phyloP scores from a whole-genome alignment of 1,140 invertebrate genomes.

The Drosophila mayri region DNA sequence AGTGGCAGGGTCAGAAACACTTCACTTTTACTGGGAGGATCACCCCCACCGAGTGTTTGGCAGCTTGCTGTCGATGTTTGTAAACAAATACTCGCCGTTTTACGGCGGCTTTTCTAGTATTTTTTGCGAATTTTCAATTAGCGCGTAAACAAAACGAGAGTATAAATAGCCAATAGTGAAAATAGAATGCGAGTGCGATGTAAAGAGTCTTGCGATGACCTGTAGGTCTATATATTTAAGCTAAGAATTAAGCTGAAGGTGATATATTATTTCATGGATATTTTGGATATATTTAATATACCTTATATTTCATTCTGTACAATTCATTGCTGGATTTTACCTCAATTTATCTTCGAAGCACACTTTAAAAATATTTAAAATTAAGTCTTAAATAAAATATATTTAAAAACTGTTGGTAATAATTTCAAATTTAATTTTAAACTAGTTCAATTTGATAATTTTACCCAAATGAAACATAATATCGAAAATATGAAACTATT shows the following conservation, averaged over 20 bases:
- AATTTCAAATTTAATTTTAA: no score
- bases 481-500: not conserved
- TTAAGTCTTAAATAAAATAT: no score
- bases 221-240: constrained; percentile 1
- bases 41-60: constrained; percentile 1
- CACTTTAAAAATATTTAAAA: not conserved
- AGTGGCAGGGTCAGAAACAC: constrained; percentile 3
- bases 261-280: no score
- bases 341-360: no score
- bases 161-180: constrained; percentile 37
- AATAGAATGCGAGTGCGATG: constrained; percentile 1
- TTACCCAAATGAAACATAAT: not conserved
- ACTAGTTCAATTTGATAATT: no score
- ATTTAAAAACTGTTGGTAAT: no score
- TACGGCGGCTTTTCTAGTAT: constrained; percentile 32
- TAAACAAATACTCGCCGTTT: constrained; percentile 49
- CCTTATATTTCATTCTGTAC: not conserved
- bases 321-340: not conserved
- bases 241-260: not conserved
- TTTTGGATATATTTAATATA: not conserved
- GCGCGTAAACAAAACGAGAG: constrained; percentile 45
- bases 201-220: constrained; percentile 11
- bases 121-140: constrained; percentile 53
- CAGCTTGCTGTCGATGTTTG: constrained; percentile 21
- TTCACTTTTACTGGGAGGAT: constrained; percentile 9